A percentile compares a stretch with the other conserved stretches of the same genome.
Conservation (phyloP, 2,113 vertebrate genomes). For the Dermatemys mawii region DNA sequence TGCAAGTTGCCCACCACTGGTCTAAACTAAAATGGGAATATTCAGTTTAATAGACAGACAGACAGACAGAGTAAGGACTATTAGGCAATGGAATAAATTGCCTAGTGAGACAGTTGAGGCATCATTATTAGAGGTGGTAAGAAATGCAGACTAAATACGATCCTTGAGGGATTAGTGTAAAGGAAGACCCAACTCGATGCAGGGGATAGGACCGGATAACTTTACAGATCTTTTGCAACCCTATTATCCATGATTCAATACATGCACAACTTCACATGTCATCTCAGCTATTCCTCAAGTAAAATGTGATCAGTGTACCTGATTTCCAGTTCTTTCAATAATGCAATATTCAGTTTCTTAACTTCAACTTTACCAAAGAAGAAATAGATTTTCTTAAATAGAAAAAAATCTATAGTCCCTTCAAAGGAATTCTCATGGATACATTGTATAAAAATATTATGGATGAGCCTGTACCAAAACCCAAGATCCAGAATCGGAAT, state of each 20-base stretch:
- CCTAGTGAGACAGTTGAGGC: neutral
- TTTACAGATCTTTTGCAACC: neutral
- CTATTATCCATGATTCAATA: neutral
- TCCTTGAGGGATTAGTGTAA: neutral
- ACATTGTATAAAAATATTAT: neutral
- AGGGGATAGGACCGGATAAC: neutral
- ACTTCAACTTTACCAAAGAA: neutral
- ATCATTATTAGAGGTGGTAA: neutral
- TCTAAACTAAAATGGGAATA: neutral
- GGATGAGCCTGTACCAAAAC: neutral
- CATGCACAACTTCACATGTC: neutral
- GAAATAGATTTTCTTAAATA: neutral
- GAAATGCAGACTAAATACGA: neutral
- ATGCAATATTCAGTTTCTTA: neutral
- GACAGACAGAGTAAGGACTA: too few species aligned
- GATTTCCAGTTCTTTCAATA: neutral
- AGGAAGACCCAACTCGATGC: neutral
- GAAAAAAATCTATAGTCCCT: neutral
- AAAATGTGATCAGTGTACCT: neutral
- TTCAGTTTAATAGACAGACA: too few species aligned
- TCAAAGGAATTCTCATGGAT: neutral
- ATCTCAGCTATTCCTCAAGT: neutral
- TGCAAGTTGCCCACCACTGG: too few species aligned
- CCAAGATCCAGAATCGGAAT: neutral
- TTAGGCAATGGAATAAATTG: neutral